phyloP scores from a whole-genome alignment of 2,113 vertebrate species.

The Rhea pennata region DNA sequence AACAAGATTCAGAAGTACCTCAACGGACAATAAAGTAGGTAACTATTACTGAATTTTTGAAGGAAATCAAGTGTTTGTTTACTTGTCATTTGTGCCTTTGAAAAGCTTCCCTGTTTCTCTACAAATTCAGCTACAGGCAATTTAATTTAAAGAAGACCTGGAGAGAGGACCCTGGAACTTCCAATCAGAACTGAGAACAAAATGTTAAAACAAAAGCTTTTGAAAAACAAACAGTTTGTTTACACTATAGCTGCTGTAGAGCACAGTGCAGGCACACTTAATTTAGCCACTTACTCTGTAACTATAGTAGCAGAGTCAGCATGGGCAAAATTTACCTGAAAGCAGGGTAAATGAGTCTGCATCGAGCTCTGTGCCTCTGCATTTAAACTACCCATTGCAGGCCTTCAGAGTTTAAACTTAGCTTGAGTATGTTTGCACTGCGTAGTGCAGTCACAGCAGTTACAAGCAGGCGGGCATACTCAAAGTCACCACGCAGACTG shows the following conservation, averaged over 20 bases:
- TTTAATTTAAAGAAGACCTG: neutral
- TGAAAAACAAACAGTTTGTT: neutral
- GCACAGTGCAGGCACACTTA: neutral
- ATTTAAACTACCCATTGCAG: neutral
- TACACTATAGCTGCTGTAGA: neutral
- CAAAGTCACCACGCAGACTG: neutral
- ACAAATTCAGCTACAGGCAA: neutral
- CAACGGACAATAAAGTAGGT: neutral
- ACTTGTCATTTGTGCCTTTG: neutral
- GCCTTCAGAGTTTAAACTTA: neutral
- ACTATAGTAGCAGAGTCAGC: rapidly evolving
- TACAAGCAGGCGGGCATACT: too few species aligned
- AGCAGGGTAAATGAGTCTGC: neutral
- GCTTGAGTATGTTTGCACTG: neutral
- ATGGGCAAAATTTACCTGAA: neutral
- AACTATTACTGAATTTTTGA: neutral
- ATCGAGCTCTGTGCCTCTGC: neutral
- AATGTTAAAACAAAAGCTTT: neutral
- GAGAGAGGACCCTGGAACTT: neutral
- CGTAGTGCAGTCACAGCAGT: too few species aligned
- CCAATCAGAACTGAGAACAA: neutral
- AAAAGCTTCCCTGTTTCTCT: neutral
- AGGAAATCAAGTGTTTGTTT: neutral
- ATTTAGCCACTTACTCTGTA: neutral
- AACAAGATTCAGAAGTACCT: neutral